phyloP scores from a whole-genome alignment of 2,113 vertebrate species.

The Phoenicopterus ruber region DNA sequence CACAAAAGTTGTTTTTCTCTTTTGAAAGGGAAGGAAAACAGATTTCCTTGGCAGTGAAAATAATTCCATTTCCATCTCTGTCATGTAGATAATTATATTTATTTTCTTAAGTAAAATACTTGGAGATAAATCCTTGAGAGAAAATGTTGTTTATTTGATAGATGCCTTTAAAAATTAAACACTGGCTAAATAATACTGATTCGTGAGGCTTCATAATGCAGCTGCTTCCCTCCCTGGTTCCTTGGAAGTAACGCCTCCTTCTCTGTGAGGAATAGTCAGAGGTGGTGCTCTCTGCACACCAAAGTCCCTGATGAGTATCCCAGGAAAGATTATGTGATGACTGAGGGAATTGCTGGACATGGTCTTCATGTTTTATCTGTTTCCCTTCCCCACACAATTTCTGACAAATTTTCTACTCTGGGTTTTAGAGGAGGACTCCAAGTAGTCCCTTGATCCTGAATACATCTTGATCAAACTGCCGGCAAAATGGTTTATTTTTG shows the following conservation, averaged over 20 bases:
- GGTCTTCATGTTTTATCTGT: background rate
- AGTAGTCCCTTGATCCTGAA: background rate
- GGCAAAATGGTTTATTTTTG: background rate
- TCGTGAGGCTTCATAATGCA: background rate
- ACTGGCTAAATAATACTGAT: background rate
- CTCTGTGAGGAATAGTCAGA: no score
- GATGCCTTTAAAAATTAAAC: background rate
- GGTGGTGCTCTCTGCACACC: background rate
- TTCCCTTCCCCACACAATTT: background rate
- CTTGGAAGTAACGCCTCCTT: background rate
- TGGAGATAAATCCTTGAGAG: background rate
- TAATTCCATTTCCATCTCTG: background rate
- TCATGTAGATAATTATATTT: background rate
- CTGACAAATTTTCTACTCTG: background rate
- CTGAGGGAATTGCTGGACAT: background rate
- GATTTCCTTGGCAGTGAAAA: background rate
- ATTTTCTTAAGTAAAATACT: constrained; percentile 16
- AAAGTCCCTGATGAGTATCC: background rate
- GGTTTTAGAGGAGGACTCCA: background rate
- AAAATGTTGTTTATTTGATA: background rate
- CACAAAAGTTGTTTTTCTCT: background rate
- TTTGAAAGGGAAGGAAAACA: background rate
- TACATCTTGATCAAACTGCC: background rate
- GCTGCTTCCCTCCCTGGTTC: background rate
- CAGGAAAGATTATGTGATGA: background rate